Evolutionary conservation across 1,140 invertebrate species (phyloP).

Genomic region (Cotesia typhae): DNA sequence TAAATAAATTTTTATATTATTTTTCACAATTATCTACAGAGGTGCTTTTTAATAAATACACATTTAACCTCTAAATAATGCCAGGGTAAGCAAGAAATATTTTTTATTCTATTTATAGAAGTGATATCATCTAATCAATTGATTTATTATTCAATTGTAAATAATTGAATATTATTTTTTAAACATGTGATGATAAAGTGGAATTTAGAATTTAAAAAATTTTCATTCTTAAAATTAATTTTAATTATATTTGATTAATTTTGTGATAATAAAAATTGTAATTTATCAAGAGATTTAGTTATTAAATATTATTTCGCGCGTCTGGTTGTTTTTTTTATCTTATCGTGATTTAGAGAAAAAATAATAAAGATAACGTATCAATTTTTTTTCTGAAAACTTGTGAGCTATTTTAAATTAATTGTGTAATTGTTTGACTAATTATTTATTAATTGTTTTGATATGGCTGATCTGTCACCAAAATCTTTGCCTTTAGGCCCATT

Average conservation of each 20-base stretch:
- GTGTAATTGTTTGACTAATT: neutral
- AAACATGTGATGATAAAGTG: slow-evolving; percentile 17
- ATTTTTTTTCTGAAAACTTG: no score
- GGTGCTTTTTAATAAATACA: neutral
- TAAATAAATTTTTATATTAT: neutral
- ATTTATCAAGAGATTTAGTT: no score
- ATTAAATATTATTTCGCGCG: no score
- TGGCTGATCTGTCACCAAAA: slow-evolving; percentile 35
- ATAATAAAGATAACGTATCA: no score
- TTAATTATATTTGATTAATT: neutral
- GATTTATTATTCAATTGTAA: slow-evolving; percentile 3
- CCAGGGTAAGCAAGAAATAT: slow-evolving; percentile 46
- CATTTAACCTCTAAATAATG: slow-evolving; percentile 38
- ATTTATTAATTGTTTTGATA: slow-evolving; percentile 14
- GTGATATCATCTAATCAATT: slow-evolving; percentile 35
- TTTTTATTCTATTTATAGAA: slow-evolving; percentile 41
- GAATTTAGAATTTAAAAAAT: neutral
- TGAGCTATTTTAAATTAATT: no score
- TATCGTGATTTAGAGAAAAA: no score
- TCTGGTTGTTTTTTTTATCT: no score
- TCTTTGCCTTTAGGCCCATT: slow-evolving; percentile 42
- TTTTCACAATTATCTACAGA: slow-evolving; percentile 3
- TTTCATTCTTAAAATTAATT: neutral
- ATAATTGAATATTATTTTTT: neutral
- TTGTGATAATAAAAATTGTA: no score